Evolutionary conservation across 53 echinoderm and acorn worm species (phyloP).

Genomic region (Echinometra lucunter): DNA sequence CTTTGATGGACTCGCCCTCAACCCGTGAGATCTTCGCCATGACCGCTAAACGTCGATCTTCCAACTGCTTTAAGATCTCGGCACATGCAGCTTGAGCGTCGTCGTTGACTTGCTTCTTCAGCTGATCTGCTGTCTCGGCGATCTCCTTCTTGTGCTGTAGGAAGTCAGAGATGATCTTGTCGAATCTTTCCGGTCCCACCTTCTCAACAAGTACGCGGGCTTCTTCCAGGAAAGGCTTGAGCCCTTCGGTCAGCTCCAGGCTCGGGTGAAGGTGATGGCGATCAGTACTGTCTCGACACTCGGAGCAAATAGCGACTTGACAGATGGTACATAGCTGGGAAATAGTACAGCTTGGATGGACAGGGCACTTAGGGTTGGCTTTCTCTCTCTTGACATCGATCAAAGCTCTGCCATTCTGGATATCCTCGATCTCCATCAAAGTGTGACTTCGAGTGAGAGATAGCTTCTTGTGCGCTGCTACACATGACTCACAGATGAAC

Average conservation of each 20-base stretch:
- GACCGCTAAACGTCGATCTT: constrained; percentile 7
- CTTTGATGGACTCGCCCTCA: constrained; percentile 26
- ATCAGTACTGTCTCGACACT: constrained; percentile 11
- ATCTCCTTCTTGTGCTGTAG: constrained; percentile 55
- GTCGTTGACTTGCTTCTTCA: constrained; percentile 46
- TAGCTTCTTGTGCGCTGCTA: constrained; percentile 50
- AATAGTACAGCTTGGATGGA: neutral
- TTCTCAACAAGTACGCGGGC: neutral
- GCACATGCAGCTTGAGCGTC: constrained; percentile 43
- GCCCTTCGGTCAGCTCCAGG: constrained; percentile 18
- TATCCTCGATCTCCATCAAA: neutral
- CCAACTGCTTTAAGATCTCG: constrained; percentile 11
- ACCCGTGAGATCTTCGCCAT: constrained; percentile 37
- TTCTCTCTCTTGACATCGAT: constrained; percentile 37
- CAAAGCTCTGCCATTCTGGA: constrained; percentile 7
- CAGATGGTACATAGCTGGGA: constrained; percentile 25
- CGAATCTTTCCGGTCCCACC: constrained; percentile 6
- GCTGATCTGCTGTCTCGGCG: constrained; percentile 39
- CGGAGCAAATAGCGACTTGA: constrained; percentile 39
- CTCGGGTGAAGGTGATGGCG: constrained; percentile 8
- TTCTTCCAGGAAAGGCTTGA: constrained; percentile 49
- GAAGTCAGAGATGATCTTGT: constrained; percentile 14
- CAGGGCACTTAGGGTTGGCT: neutral
- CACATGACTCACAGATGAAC: constrained; percentile 49
- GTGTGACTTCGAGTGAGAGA: constrained; percentile 34